Base-by-base conservation (phyloP, 2,113 vertebrate species). In the Antechinus stuartii region DNA sequence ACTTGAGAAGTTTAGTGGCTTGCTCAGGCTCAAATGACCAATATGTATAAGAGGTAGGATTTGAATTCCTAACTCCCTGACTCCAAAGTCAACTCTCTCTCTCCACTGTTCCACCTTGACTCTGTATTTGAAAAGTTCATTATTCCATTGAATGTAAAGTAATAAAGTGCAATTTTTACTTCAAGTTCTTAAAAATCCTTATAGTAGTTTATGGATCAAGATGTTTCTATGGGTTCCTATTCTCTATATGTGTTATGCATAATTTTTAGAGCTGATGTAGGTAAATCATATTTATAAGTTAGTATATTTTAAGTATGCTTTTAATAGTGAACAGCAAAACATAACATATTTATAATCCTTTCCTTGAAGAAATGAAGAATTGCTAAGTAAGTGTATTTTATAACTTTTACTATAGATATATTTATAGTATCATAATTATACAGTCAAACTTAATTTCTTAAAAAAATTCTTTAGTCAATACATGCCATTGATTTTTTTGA, bases 171-270 rank as follows among this genome's bases (percentile, higher is more conserved):
- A 23, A n/a, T 90, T 96, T 92, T 94, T n/a, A 89, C 93, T 52
- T 95, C 93, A 49, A 53, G 92, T 7, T 76, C 50, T 91, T 55
- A 95, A 47, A 96, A 97, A 56, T 94, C 91, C 57, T 61, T 24
- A 22, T 68, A 92, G 56, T 95, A 89, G 47, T 94, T 94, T 96
- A 89, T 93, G 68, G 30, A 91, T 96, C 54, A 92, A 68, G 89
- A 54, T 92, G 22, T 90, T 92, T 94, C 9, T 84, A n/a, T 93
- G 50, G 10, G 0, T 23, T 89, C 95, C 92, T 56, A 53, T n/a
- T 92, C 25, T 27, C 93, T 94, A 30, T 93, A 56, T 92, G 95
- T 91, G 84, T 55, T 5, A 49, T 90, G 7, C 22, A 23, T 30
- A 54, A 91, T 53, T 8, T 96, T 91, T 54, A 95, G 90, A 96